A percentile compares a stretch with the other conserved stretches of the same genome.
Evolutionary conservation across 1,140 invertebrate genomes (phyloP).

Genomic region (Pissodes strobi): DNA sequence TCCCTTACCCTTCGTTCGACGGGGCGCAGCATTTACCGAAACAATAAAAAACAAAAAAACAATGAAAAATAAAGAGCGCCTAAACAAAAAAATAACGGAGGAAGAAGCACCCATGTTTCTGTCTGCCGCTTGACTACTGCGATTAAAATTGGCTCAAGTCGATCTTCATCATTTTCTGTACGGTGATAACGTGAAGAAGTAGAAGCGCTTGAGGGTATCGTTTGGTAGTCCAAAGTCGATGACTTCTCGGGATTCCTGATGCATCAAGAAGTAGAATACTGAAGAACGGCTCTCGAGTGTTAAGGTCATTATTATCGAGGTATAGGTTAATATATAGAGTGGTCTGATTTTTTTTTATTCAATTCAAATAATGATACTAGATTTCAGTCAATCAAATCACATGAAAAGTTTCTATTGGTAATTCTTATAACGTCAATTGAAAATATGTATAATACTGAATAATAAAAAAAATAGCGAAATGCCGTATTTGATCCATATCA

Average conservation of each 20-base stretch:
- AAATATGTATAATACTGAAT: too few relatives aligned
- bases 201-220: background rate
- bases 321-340: too few relatives aligned
- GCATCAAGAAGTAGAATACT: slow-evolving; percentile 1
- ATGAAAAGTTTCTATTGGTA: too few relatives aligned
- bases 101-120: background rate
- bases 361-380: too few relatives aligned
- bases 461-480: too few relatives aligned
- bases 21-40: slow-evolving; percentile 12
- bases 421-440: too few relatives aligned
- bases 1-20: slow-evolving; percentile 28
- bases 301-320: slow-evolving; percentile 8
- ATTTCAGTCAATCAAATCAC: too few relatives aligned
- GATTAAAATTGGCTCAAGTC: slow-evolving; percentile 12
- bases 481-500: too few relatives aligned
- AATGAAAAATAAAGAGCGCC: background rate
- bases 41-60: background rate
- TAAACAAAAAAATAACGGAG: background rate
- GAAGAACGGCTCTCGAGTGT: background rate
- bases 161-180: slow-evolving; percentile 6
- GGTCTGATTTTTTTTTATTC: too few relatives aligned
- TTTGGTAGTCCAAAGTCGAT: slow-evolving; percentile 18
- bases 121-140: slow-evolving; percentile 3
- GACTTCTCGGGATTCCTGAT: slow-evolving; percentile 7
- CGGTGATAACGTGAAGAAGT: background rate